phyloP scores from a whole-genome alignment of 2,113 vertebrate genomes.

The Amia ocellicauda region DNA sequence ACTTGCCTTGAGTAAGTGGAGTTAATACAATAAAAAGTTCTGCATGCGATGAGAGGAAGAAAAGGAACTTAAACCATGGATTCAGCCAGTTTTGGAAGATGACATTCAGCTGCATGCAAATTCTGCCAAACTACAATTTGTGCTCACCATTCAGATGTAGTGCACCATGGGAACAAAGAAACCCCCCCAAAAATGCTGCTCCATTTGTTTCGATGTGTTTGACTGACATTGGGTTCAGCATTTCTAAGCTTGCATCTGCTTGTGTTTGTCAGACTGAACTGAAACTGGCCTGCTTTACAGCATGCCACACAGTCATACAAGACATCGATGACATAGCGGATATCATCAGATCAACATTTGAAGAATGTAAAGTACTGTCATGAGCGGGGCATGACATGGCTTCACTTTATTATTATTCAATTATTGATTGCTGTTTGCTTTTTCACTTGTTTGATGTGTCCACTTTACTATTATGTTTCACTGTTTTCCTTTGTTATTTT shows the following conservation, averaged over 20 bases:
- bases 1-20: background rate
- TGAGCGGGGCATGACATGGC: too few species aligned
- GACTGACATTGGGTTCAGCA: slow-evolving; percentile 1
- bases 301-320: background rate
- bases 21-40: background rate
- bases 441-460: too few species aligned
- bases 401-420: too few species aligned
- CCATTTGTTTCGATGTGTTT: background rate
- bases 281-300: slow-evolving; percentile 4
- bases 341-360: slow-evolving; percentile 6
- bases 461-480: too few species aligned
- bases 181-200: background rate
- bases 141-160: background rate
- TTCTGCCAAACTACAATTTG: slow-evolving; percentile 4
- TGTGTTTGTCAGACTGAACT: background rate
- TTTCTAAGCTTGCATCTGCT: background rate
- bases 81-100: slow-evolving; percentile 1
- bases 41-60: slow-evolving; percentile 2
- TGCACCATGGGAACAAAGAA: background rate
- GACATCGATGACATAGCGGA: background rate
- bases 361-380: too few species aligned
- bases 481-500: too few species aligned
- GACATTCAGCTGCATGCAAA: slow-evolving; percentile 2
- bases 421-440: too few species aligned
- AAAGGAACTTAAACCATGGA: background rate